Percentiles rank a stretch among this genome's conserved stretches.
Conservation (phyloP, 1,140 invertebrate genomes). For the Trichoplusia ni region DNA sequence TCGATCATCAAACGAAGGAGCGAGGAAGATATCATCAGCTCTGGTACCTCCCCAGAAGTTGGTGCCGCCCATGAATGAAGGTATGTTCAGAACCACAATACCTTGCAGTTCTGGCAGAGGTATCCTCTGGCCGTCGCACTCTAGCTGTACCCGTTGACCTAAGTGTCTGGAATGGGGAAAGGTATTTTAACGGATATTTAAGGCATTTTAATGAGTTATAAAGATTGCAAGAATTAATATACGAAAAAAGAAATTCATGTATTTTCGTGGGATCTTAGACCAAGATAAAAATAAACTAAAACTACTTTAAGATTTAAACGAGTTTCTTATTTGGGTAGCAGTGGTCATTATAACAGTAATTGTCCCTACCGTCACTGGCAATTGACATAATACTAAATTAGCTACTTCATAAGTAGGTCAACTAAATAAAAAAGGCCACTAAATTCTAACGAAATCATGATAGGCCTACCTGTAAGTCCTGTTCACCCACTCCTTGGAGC, state of each 20-base stretch:
- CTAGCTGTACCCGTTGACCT: constrained; percentile 95
- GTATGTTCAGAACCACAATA: constrained; percentile 98
- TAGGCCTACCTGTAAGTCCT: constrained; percentile 91
- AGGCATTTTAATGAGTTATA: too few relatives aligned
- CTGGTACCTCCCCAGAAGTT: constrained; percentile 98
- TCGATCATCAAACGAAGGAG: constrained; percentile 95
- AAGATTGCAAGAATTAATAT: background rate
- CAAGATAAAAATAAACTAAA: too few relatives aligned
- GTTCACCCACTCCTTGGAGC: constrained; percentile 94
- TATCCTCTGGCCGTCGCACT: constrained; percentile 96
- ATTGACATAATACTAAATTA: too few relatives aligned
- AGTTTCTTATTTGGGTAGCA: too few relatives aligned
- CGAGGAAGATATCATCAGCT: constrained; percentile 93
- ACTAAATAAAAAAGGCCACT: too few relatives aligned
- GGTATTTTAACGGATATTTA: background rate
- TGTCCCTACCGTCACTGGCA: too few relatives aligned
- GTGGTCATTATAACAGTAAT: too few relatives aligned
- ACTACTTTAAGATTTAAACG: too few relatives aligned
- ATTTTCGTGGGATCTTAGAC: too few relatives aligned
- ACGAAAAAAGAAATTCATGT: background rate
- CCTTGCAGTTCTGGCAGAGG: constrained; percentile 96
- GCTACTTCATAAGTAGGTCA: too few relatives aligned
- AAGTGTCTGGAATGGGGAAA: constrained; percentile 85
- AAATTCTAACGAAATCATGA: too few relatives aligned
- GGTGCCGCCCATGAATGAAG: constrained; percentile 98